These are phyloP conservation scores for Calidris pygmaea DNA, from an alignment of 2,113 vertebrate genomes.

Conservation along the genomic window DNA sequence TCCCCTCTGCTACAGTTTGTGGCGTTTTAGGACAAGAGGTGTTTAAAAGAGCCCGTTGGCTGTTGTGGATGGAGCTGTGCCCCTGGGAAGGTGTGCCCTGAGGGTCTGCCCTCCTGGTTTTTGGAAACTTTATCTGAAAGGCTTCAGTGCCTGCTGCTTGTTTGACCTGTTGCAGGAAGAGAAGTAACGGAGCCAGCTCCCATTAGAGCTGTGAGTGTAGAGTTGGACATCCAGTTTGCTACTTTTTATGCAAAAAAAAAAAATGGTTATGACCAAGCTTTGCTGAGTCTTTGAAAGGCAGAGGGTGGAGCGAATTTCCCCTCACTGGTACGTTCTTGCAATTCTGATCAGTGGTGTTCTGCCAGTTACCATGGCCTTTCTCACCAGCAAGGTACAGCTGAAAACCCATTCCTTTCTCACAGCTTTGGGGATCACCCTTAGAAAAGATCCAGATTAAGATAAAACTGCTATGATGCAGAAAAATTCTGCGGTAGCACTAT, in stretches of 20 bases:
- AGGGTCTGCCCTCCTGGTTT: neutral
- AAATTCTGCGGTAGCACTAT: neutral
- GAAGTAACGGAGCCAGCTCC: rapidly evolving
- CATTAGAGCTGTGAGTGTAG: neutral
- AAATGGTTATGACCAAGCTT: neutral
- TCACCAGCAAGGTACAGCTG: neutral
- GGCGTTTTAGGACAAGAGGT: neutral
- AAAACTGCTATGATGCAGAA: neutral
- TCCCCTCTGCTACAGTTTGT: rapidly evolving
- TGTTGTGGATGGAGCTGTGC: neutral
- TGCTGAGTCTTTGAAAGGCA: slow-evolving; percentile 13
- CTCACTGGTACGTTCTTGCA: neutral
- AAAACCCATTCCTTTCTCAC: neutral
- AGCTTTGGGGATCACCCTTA: neutral
- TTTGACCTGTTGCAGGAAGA: neutral
- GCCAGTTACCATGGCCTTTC: neutral
- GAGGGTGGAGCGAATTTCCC: neutral
- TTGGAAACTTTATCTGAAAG: neutral
- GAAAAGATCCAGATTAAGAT: neutral
- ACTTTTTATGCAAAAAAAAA: slow-evolving; percentile 11
- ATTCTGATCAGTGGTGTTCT: neutral
- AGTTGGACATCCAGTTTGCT: neutral
- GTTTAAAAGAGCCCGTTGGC: rapidly evolving
- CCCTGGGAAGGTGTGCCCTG: neutral
- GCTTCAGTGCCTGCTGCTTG: neutral